These are phyloP conservation scores for Cyclopterus lumpus DNA, from an alignment of 2,797 vertebrate genomes.

Conservation along the genomic window DNA sequence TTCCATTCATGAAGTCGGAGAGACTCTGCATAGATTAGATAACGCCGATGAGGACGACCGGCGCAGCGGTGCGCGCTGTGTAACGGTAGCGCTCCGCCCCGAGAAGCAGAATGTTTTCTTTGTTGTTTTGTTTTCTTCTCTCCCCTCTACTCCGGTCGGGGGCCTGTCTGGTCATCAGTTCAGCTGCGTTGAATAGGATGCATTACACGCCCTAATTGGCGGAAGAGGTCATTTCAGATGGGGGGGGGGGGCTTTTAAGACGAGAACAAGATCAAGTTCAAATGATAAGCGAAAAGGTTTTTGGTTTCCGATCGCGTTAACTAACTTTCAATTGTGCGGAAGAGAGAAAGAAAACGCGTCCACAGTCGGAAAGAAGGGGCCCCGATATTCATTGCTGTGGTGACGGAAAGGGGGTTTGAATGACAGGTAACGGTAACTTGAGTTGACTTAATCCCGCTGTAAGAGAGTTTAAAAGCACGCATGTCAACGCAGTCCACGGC, in stretches of 20 bases:
- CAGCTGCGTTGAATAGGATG: constrained; percentile 47
- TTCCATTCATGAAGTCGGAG: constrained; percentile 73
- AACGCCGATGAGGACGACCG: constrained; percentile 49
- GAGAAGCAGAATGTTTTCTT: constrained; percentile 64
- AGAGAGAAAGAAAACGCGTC: too few relatives aligned
- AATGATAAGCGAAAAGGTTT: constrained; percentile 36
- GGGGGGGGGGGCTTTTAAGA: neutral
- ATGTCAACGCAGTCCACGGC: neutral
- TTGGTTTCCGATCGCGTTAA: constrained; percentile 26
- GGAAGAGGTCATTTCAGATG: constrained; percentile 27
- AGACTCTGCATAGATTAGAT: constrained; percentile 60
- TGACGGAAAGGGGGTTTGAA: constrained; percentile 1
- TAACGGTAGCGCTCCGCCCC: constrained; percentile 61
- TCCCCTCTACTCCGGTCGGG: constrained; percentile 30
- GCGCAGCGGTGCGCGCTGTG: constrained; percentile 43
- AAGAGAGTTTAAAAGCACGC: constrained; percentile 6
- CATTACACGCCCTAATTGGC: constrained; percentile 66
- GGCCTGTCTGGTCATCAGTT: constrained; percentile 55
- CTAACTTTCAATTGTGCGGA: too few relatives aligned
- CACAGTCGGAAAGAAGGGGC: neutral
- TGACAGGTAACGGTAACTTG: neutral
- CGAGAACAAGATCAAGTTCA: constrained; percentile 43
- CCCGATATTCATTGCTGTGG: neutral
- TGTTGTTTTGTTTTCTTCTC: too few relatives aligned
- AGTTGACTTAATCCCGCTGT: neutral